Percentiles rank a stretch among this genome's conserved stretches.
These are phyloP conservation scores for Pantherophis guttatus DNA, from an alignment of 2,113 vertebrate species.

Conservation along the genomic window DNA sequence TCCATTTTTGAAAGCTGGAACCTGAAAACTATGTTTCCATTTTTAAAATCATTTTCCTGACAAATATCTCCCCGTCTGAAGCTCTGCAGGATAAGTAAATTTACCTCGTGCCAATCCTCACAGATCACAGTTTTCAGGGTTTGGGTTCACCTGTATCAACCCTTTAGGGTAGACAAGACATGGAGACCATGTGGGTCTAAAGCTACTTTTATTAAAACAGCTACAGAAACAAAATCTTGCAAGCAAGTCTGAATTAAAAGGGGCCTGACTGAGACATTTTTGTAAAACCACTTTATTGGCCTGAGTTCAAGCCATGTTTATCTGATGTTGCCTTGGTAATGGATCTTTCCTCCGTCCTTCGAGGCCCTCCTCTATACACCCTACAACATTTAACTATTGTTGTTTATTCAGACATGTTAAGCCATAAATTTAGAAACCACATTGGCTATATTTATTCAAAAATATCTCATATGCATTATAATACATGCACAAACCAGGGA, in stretches of 20 bases:
- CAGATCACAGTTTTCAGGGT: neutral
- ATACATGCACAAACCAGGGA: neutral
- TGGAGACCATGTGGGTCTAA: neutral
- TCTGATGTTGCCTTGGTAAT: neutral
- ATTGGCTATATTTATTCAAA: neutral
- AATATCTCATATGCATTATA: neutral
- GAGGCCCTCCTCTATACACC: neutral
- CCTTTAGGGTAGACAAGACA: neutral
- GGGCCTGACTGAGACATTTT: neutral
- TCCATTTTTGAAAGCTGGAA: neutral
- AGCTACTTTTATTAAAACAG: neutral
- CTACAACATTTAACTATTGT: neutral
- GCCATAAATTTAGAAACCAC: neutral
- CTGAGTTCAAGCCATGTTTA: neutral
- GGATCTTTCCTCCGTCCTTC: neutral
- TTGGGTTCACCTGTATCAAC: neutral
- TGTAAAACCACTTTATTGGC: neutral
- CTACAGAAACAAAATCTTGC: neutral
- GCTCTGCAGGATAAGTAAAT: neutral
- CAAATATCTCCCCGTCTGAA: neutral
- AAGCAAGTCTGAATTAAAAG: neutral
- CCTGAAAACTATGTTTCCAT: neutral
- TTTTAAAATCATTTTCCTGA: neutral
- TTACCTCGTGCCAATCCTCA: neutral
- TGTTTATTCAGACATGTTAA: neutral